Evolutionary conservation across 1,140 invertebrate species (phyloP), one percentile per base, ranked within the genome.

Genomic region (Papilio glaucus): DNA sequence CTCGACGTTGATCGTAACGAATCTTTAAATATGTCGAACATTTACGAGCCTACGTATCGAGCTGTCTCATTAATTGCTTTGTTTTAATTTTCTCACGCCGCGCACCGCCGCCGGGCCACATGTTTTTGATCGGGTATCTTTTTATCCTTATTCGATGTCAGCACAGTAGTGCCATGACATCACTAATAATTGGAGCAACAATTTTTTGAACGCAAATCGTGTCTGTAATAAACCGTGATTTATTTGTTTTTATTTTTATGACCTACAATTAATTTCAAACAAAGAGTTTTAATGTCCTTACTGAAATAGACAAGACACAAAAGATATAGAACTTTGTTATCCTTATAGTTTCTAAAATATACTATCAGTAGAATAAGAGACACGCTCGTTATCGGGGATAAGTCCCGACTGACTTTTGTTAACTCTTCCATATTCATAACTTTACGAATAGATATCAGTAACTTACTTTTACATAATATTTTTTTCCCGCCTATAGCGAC

Each of bases 231-330:
- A 89, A 88, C 84, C 73, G 62, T 72, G 84, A 85, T 89, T 92
- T 89, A 85, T 89, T 91, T 89, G 82, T 86, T 87, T 85, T 86
- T 33, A 42, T 81, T 89, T 88, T 87, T 87, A 82, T 81, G 78
- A 71, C 80, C 82, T 80, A 86, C 83, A 84, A 80, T 77, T 72
- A 69, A 83, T 53, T 49, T 53, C 21, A 45, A 39, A 69, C 42
- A 29, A 26, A 41, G 8, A 37, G 21, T 33, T 26, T 29, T 10
- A 18, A 49, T 9, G 9, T 24, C 21, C 6, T 49, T 2, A 49
- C 18, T 7, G 24, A 12, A 57, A 26, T 4, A 57, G 21, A 57
- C 49, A 57, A 57, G 4, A 12, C 0, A 8, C 15, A 18, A 18
- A n/a, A 49, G n/a, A 45, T n/a, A n/a, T n/a, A n/a, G n/a, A 0